phyloP scores from a whole-genome alignment of 2,888 invertebrate genomes.

The Automeris io region DNA sequence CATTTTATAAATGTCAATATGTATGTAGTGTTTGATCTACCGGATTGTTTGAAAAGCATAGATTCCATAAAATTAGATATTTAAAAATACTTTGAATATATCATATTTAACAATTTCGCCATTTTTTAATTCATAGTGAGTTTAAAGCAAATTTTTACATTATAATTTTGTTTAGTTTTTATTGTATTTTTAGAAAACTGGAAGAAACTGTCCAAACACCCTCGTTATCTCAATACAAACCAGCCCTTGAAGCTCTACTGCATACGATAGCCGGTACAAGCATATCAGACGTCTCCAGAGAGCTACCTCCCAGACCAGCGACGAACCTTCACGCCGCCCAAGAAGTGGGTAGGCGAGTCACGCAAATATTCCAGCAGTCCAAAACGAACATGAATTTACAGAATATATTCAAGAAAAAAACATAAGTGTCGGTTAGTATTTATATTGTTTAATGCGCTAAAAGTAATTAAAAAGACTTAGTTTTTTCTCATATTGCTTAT shows the following conservation, averaged over 20 bases:
- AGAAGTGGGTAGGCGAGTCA: conserved; percentile 63
- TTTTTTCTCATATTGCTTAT: not conserved
- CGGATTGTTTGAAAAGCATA: too few relatives aligned
- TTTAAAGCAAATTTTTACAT: too few relatives aligned
- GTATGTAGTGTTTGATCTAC: too few relatives aligned
- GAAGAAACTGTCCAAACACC: conserved; percentile 59
- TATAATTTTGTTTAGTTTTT: too few relatives aligned
- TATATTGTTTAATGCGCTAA: not conserved
- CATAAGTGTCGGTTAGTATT: conserved; percentile 29
- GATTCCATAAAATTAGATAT: too few relatives aligned
- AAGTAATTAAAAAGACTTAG: not conserved
- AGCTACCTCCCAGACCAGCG: conserved; percentile 30
- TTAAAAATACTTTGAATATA: too few relatives aligned
- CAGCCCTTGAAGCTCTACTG: conserved; percentile 56
- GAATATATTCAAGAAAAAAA: conserved; percentile 72
- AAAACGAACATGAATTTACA: conserved; percentile 66
- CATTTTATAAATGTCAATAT: too few relatives aligned
- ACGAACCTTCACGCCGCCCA: conserved; percentile 55
- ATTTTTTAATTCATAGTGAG: too few relatives aligned
- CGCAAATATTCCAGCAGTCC: conserved; percentile 68
- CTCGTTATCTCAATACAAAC: conserved; percentile 48
- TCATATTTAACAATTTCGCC: too few relatives aligned
- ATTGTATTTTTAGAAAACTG: conserved; percentile 42
- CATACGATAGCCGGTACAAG: conserved; percentile 25
- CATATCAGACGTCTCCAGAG: conserved; percentile 13